These are phyloP conservation scores for Napeogenes inachia DNA, from an alignment of 2,888 invertebrate species.

Conservation along the genomic window DNA sequence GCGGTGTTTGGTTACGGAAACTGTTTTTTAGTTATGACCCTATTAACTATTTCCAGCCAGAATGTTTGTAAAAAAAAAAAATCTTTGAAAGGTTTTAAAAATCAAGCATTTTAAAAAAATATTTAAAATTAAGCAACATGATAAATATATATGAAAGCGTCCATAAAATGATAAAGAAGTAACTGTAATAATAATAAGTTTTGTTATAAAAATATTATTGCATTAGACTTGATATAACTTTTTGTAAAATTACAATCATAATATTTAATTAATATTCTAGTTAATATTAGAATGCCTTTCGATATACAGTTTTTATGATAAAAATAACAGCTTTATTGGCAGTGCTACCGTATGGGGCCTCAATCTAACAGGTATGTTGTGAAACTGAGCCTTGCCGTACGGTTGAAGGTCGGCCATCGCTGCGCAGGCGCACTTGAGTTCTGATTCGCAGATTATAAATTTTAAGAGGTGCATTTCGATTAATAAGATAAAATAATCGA, in stretches of 20 bases:
- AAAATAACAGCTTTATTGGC: slow-evolving; percentile 4
- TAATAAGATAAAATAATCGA: no score
- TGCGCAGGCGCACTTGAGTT: slow-evolving; percentile 3
- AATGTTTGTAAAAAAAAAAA: no score
- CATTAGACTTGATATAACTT: no score
- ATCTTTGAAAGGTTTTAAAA: no score
- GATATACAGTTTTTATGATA: not conserved
- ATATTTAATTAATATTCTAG: no score
- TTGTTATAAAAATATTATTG: no score
- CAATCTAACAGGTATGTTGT: slow-evolving; percentile 40
- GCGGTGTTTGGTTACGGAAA: slow-evolving; percentile 72
- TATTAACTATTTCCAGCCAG: slow-evolving; percentile 53
- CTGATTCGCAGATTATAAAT: slow-evolving; percentile 1
- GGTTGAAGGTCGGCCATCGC: slow-evolving; percentile 67
- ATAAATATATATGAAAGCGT: no score
- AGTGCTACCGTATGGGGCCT: slow-evolving; percentile 15
- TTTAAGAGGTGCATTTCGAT: not conserved
- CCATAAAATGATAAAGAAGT: no score
- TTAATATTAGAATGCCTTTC: not conserved
- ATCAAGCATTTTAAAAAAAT: no score
- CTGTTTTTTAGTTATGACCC: slow-evolving; percentile 65
- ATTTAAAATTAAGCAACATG: no score
- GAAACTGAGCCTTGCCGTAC: slow-evolving; percentile 66
- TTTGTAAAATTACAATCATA: no score
- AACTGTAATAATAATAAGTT: no score